A percentile compares a stretch with the other conserved stretches of the same genome.
Evolutionary conservation across 2,113 vertebrate genomes (phyloP).

Genomic region (Camelus dromedarius): DNA sequence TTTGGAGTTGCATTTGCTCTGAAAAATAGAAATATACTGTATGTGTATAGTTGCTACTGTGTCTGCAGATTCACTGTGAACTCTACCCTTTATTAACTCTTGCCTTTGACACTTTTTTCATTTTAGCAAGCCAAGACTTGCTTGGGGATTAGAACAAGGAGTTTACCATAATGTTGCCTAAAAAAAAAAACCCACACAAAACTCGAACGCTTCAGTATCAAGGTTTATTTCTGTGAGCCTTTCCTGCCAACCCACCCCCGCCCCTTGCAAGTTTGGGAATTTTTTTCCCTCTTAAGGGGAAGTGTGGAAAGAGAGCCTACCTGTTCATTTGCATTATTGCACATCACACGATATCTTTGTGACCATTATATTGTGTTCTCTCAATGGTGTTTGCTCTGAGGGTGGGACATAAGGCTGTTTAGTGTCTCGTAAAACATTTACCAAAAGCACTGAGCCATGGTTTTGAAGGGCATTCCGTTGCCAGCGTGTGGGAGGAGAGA

Average conservation of each 20-base stretch:
- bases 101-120: conserved; percentile 77
- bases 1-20: neutral
- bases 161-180: conserved; percentile 75
- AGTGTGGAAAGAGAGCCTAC: conserved; percentile 47
- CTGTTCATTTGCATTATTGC: conserved; percentile 65
- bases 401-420: conserved; percentile 88
- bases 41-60: neutral
- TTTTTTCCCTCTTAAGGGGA: neutral
- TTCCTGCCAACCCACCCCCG: neutral
- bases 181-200: neutral
- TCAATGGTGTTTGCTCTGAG: conserved; percentile 88
- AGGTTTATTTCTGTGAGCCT: neutral
- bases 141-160: conserved; percentile 79
- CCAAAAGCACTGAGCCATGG: conserved; percentile 83
- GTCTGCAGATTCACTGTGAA: conserved; percentile 44
- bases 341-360: conserved; percentile 49
- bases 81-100: conserved; percentile 68
- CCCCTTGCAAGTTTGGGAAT: neutral
- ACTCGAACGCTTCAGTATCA: conserved; percentile 48
- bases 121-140: conserved; percentile 83
- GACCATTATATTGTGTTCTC: conserved; percentile 81
- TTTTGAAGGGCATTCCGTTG: conserved; percentile 87
- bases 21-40: neutral
- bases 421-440: conserved; percentile 91
- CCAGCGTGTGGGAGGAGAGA: conserved; percentile 81